Evolutionary conservation across 2,888 invertebrate genomes (phyloP).

Genomic region (Calameuta filiformis): DNA sequence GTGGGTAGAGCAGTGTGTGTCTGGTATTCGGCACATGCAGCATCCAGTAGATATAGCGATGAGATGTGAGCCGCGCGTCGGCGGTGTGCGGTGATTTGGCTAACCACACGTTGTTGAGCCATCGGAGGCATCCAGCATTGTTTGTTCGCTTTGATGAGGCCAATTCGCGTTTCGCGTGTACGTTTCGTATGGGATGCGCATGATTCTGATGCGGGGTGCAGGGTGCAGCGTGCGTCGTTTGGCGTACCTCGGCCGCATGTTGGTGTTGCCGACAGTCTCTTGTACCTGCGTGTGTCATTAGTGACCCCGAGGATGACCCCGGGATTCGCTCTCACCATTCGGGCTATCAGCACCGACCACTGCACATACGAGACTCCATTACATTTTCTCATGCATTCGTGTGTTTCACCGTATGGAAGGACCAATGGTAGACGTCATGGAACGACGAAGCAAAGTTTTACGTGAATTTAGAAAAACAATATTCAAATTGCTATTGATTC

Average conservation of each 20-base stretch:
- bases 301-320: slow-evolving; percentile 57
- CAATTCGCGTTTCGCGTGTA: slow-evolving; percentile 59
- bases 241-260: slow-evolving; percentile 26
- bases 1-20: neutral
- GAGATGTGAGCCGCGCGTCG: slow-evolving; percentile 12
- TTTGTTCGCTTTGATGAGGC: slow-evolving; percentile 66
- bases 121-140: slow-evolving; percentile 62
- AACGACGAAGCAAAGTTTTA: neutral
- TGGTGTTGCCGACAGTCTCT: slow-evolving; percentile 15
- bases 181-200: slow-evolving; percentile 35
- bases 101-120: slow-evolving; percentile 65
- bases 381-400: slow-evolving; percentile 9
- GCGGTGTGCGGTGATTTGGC: slow-evolving; percentile 60
- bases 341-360: slow-evolving; percentile 57
- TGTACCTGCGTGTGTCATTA: slow-evolving; percentile 61
- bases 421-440: neutral
- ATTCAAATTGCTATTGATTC: neutral
- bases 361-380: slow-evolving; percentile 44
- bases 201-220: slow-evolving; percentile 17
- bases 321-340: slow-evolving; percentile 55
- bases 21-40: slow-evolving; percentile 18
- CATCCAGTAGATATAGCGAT: slow-evolving; percentile 10
- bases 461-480: neutral
- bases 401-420: neutral
- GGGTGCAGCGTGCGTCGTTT: slow-evolving; percentile 9